Base-by-base conservation (phyloP, 2,797 vertebrate species). In the Myotis pilosus region DNA sequence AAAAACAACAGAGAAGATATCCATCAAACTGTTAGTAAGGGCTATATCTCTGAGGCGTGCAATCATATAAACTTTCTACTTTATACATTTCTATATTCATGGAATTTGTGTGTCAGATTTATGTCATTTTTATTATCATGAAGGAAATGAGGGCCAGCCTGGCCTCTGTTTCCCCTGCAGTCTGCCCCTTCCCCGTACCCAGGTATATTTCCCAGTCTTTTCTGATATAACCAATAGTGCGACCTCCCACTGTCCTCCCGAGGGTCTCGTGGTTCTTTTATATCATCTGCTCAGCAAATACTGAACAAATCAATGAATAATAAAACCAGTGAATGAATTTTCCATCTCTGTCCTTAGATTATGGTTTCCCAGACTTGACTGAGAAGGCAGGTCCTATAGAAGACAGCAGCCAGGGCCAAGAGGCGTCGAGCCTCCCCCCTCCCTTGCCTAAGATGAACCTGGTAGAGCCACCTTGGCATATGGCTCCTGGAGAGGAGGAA, bases 341-440 rank as follows among this genome's bases (percentile, higher is more conserved):
- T 87, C 86, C 83, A 2, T 74, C 72, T 98, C 93, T 98, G 84
- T 96, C 95, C 96, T 76, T 81, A 98, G 98, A 98, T 97, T 98
- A 98, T 20, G 96, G 79, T 89, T 98, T 98, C 92, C 98, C 98
- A 55, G 97, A 98, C 95, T 94, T 97, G 0, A 98, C 98, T 64
- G 98, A 97, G 96, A 98, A 98, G 95, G 84, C 94, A 0, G 69
- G 91, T 68, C 94, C 94, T 51, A 94, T 97, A 87, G 96, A 83
- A 64, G 98, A 98, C 4, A 71, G 85, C 28, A 97, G 97, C 4
- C 97, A 96, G 64, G 68, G 76, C 15, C 96, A 92, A 11, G 97
- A 98, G 64, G 74, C 97, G 86, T 97, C 96, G 19, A 95, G 69
- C 90, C 57, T 95, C 69, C 92, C 97, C 94, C 89, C 96, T 68